A percentile compares a stretch with the other conserved stretches of the same genome.
Conservation (phyloP, 2,797 vertebrate genomes). For the Knipowitschia caucasica region DNA sequence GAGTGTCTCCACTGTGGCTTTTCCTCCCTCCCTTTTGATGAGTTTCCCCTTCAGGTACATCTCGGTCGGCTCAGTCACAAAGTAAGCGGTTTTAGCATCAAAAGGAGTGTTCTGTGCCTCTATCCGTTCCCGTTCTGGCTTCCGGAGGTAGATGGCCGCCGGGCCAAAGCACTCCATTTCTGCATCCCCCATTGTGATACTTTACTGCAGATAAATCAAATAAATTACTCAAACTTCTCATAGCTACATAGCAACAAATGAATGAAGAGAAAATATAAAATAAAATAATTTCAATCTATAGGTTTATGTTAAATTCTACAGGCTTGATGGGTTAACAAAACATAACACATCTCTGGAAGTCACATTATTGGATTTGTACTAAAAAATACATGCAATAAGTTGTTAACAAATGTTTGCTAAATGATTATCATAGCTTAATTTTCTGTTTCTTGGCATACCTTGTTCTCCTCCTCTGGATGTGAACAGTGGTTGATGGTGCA, state of each 20-base stretch:
- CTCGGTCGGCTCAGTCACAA: slow-evolving; percentile 77
- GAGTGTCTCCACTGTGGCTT: slow-evolving; percentile 83
- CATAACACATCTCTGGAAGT: too few species aligned
- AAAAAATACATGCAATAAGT: too few species aligned
- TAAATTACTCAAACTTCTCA: neutral
- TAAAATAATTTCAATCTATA: neutral
- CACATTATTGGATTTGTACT: too few species aligned
- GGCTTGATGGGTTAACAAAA: neutral
- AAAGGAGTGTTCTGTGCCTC: slow-evolving; percentile 87
- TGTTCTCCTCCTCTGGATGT: slow-evolving; percentile 35
- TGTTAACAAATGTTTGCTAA: too few species aligned
- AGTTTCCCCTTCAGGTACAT: slow-evolving; percentile 85
- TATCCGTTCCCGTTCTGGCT: slow-evolving; percentile 84
- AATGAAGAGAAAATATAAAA: neutral
- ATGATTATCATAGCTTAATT: neutral
- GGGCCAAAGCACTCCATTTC: slow-evolving; percentile 86
- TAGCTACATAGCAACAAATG: neutral
- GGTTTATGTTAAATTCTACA: neutral
- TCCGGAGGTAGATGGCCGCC: slow-evolving; percentile 84
- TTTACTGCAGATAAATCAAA: slow-evolving; percentile 6
- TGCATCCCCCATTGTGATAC: slow-evolving; percentile 75
- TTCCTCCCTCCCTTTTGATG: slow-evolving; percentile 79
- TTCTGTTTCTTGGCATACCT: slow-evolving; percentile 38
- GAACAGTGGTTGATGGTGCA: slow-evolving; percentile 22
- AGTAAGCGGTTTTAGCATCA: slow-evolving; percentile 85